Evolutionary conservation across 2,113 vertebrate genomes (phyloP).

Genomic region (Colaptes auratus): DNA sequence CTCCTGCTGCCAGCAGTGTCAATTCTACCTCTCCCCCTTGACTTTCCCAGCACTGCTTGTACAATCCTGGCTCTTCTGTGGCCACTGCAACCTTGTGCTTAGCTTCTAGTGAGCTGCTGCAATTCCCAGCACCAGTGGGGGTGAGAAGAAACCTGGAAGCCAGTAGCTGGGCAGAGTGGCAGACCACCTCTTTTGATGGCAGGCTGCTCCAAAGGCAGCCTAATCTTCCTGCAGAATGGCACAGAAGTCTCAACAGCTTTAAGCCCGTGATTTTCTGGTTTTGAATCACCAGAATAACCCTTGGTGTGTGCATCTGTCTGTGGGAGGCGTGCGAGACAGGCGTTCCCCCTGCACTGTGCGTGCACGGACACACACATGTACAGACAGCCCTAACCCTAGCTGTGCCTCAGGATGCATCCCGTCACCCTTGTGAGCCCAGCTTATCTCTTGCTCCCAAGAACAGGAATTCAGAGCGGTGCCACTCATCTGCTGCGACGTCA

Average conservation of each 20-base stretch:
- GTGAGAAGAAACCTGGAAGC: background rate
- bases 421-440: background rate
- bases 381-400: background rate
- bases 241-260: background rate
- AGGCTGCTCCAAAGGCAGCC: background rate
- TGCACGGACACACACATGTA: background rate
- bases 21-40: background rate
- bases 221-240: background rate
- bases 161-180: background rate
- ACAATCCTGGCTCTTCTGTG: background rate
- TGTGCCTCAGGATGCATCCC: background rate
- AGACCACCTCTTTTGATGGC: background rate
- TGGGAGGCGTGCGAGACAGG: background rate
- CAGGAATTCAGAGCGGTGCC: background rate
- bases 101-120: background rate
- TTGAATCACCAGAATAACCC: background rate
- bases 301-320: background rate
- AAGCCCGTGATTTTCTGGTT: background rate
- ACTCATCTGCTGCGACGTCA: background rate
- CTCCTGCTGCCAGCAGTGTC: background rate
- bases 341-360: background rate
- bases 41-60: background rate
- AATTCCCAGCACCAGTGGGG: background rate
- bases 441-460: background rate
- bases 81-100: background rate